Evolutionary conservation across 2,797 vertebrate genomes (phyloP).

Genomic region (Cygnus olor): DNA sequence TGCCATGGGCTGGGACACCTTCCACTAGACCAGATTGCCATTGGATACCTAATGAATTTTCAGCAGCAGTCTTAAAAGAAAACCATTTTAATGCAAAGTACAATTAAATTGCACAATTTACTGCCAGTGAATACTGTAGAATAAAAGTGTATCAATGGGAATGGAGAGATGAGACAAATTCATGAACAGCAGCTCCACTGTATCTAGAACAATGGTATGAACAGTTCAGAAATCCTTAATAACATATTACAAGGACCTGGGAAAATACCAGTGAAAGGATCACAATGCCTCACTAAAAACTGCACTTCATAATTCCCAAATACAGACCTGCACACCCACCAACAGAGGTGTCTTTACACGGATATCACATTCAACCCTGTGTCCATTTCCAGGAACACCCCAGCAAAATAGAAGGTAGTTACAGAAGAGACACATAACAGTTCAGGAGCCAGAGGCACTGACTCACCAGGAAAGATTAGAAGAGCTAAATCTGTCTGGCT

Average conservation of each 20-base stretch:
- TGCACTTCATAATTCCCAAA: background rate
- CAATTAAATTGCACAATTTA: background rate
- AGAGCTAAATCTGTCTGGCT: slow-evolving; percentile 36
- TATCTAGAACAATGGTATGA: accelerated
- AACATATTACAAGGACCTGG: background rate
- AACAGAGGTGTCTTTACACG: accelerated
- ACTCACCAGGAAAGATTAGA: slow-evolving; percentile 42
- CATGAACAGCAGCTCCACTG: background rate
- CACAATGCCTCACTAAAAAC: background rate
- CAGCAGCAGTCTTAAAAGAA: background rate
- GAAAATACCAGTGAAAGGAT: background rate
- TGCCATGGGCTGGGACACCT: no score
- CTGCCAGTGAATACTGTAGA: background rate
- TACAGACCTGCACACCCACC: background rate
- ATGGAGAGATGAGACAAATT: background rate
- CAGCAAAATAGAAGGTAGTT: background rate
- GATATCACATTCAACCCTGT: accelerated
- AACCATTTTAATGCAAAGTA: background rate
- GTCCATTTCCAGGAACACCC: background rate
- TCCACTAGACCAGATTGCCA: no score
- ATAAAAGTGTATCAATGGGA: background rate
- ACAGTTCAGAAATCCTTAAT: background rate
- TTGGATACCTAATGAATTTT: background rate
- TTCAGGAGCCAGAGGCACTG: background rate
- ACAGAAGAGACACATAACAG: background rate